Conservation (phyloP, 2,888 invertebrate species). For the Plebejus anna region DNA sequence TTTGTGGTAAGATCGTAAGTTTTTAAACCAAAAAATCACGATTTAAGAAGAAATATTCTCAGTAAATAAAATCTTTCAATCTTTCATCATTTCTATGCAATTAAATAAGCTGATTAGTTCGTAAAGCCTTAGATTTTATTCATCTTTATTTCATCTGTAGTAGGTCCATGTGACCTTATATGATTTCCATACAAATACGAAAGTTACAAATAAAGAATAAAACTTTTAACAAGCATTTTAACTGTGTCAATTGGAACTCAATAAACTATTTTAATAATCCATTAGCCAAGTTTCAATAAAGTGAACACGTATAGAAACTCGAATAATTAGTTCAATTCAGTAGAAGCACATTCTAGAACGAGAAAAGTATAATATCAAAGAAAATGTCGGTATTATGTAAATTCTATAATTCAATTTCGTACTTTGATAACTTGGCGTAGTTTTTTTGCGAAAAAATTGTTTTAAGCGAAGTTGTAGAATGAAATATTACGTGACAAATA, state of each 20-base stretch:
- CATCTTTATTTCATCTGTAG: background rate
- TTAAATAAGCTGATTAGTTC: no score
- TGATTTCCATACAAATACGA: background rate
- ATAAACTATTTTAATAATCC: conserved; percentile 16
- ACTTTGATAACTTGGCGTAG: background rate
- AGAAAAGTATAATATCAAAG: conserved; percentile 8
- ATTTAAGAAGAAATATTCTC: no score
- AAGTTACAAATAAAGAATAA: background rate
- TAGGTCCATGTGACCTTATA: background rate
- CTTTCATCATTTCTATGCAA: no score
- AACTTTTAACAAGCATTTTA: conserved; percentile 13
- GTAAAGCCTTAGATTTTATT: background rate
- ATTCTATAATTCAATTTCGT: background rate
- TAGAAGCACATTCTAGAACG: background rate
- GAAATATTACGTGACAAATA: no score
- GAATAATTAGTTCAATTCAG: conserved; percentile 6
- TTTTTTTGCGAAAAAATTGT: background rate
- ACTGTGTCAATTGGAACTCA: conserved; percentile 11
- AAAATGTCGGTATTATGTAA: background rate
- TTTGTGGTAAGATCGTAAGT: no score
- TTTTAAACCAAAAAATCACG: no score
- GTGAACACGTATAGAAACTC: background rate
- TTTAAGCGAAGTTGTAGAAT: no score
- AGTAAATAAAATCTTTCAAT: no score
- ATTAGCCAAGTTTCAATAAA: conserved; percentile 6